Percentiles rank a stretch among this genome's conserved stretches.
These are phyloP conservation scores for Orestias chungarensis DNA, from an alignment of 2,797 vertebrate genomes.

Conservation along the genomic window DNA sequence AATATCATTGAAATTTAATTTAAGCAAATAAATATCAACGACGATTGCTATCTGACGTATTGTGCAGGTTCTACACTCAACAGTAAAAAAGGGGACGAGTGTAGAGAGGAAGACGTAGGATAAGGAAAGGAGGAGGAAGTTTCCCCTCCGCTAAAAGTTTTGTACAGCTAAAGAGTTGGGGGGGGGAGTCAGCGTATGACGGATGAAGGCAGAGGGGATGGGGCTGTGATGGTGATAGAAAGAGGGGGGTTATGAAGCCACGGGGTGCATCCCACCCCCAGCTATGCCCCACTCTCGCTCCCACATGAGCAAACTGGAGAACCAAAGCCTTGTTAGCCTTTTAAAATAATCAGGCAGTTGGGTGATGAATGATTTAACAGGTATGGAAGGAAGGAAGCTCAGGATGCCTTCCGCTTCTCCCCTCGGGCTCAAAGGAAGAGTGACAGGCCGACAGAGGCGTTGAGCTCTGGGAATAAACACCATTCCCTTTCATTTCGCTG, in stretches of 20 bases:
- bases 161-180: constrained; percentile 46
- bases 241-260: constrained; percentile 56
- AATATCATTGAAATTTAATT: not conserved
- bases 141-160: constrained; percentile 60
- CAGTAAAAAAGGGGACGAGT: constrained; percentile 29
- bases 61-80: not conserved
- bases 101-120: constrained; percentile 43
- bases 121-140: constrained; percentile 38
- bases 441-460: constrained; percentile 79
- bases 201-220: constrained; percentile 37
- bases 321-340: constrained; percentile 77
- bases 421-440: constrained; percentile 73
- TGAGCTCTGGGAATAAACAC: constrained; percentile 81
- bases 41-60: not conserved
- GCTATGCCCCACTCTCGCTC: constrained; percentile 62
- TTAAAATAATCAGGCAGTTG: constrained; percentile 84
- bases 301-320: constrained; percentile 42
- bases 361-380: constrained; percentile 84
- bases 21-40: not conserved
- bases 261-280: constrained; percentile 69
- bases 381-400: constrained; percentile 79
- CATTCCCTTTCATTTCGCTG: constrained; percentile 79
- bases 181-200: constrained; percentile 48
- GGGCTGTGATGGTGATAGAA: constrained; percentile 3
- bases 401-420: constrained; percentile 75